These are phyloP conservation scores for Campaea margaritaria DNA, from an alignment of 2,888 invertebrate species.

Conservation along the genomic window DNA sequence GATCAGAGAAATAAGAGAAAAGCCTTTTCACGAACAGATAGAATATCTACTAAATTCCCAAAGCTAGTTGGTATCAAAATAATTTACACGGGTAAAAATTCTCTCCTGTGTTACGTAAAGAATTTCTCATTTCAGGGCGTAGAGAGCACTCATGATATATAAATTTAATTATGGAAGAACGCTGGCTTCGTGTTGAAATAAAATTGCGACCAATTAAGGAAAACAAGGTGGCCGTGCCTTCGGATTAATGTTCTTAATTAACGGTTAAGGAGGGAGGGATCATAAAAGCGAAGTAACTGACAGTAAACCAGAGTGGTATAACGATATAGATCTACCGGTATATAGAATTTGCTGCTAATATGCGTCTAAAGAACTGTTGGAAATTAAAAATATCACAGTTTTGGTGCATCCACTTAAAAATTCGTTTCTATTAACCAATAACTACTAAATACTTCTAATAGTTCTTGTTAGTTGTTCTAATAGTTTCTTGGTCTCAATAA, in stretches of 20 bases:
- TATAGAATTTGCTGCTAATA: slow-evolving; percentile 5
- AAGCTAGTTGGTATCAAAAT: slow-evolving; percentile 24
- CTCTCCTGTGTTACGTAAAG: slow-evolving; percentile 26
- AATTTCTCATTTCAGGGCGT: slow-evolving; percentile 36
- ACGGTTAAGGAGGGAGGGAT: slow-evolving; percentile 70
- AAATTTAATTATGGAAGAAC: slow-evolving; percentile 72
- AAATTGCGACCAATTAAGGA: slow-evolving; percentile 81
- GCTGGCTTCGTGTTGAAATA: slow-evolving; percentile 70
- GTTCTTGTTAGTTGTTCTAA: no score
- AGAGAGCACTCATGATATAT: slow-evolving; percentile 52
- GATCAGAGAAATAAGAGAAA: neutral
- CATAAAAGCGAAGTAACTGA: slow-evolving; percentile 64
- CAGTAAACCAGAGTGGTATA: slow-evolving; percentile 53
- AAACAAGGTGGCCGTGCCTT: slow-evolving; percentile 80
- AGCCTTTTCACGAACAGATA: neutral
- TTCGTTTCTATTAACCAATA: no score
- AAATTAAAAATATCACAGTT: no score
- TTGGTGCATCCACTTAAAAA: no score
- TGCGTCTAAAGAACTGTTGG: neutral
- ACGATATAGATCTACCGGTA: slow-evolving; percentile 38
- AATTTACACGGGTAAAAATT: slow-evolving; percentile 31
- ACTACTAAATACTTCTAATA: no score
- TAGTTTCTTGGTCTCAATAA: no score
- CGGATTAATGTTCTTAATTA: slow-evolving; percentile 82
- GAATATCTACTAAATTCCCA: slow-evolving; percentile 2